Evolutionary conservation across 2,797 vertebrate genomes (phyloP), one percentile per base, ranked within the genome.

Genomic region (Anabas testudineus): DNA sequence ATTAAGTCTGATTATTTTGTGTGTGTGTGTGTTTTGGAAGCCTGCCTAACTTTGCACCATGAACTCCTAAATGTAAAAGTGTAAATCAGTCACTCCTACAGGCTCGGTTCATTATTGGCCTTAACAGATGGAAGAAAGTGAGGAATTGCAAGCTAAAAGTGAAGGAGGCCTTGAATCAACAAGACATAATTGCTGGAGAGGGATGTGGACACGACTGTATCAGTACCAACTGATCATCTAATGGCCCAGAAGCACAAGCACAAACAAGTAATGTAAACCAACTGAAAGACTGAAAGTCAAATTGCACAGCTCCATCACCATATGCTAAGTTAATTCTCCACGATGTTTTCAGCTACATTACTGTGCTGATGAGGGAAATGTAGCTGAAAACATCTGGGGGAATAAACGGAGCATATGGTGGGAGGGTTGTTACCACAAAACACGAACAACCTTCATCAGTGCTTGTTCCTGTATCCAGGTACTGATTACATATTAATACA

Each of bases 321-420:
- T 63, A 30, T 43, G 54, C 34, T 10, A 1, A 6, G 54, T 39
- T 28, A 45, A 45, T 24, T 22, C 10, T 14, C 28, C 13, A 24
- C 43, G 53, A 39, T 37, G 7, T 43, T 42, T 68, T 49, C 53
- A 28, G 36, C 37, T 24, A n/a, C 37, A 46, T 52, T 26, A 47
- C 24, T 1, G 2, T n/a, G 43, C 19, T 46, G 43, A 60, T 34
- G 15, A 46, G 69, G 18, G 26, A 21, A 34, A 24, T 10, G 49
- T 28, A 10, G 14, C 45, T 26, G 57, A 36, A 66, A 51, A 39
- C 45, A 51, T 43, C 58, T 19, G 58, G 10, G 21, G 16, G 18
- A 47, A 34, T 45, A 13, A 56, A 24, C 34, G 12, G 1, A 14
- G 6, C 63, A 48, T 39, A 45, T 24, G 51, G 43, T 21, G 1